Percentiles rank a stretch among this genome's conserved stretches.
Conservation (phyloP, 2,113 vertebrate species). For the Mus spicilegus region DNA sequence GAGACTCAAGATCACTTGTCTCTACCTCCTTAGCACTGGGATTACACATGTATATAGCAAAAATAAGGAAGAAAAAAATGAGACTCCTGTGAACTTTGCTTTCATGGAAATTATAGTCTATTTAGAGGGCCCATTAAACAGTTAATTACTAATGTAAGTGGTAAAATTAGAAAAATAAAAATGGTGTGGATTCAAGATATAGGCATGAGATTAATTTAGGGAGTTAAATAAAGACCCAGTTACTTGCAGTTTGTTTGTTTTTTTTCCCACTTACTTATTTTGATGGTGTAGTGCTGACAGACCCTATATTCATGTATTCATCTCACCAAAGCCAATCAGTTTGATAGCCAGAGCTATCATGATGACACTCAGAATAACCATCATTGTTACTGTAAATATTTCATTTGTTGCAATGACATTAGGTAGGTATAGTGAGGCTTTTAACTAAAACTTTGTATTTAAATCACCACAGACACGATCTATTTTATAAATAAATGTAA, state of each 20-base stretch:
- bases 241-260: not conserved
- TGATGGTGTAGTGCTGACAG: not conserved
- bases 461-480: not conserved
- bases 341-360: not conserved
- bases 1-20: not conserved
- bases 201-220: not conserved
- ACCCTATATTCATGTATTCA: not conserved
- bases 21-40: not conserved
- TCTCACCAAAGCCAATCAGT: not conserved
- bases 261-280: not conserved
- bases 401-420: too few relatives aligned
- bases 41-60: not conserved
- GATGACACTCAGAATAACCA: not conserved
- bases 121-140: not conserved
- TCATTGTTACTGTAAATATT: slow-evolving; percentile 17
- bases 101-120: not conserved
- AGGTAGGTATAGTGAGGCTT: not conserved
- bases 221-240: not conserved
- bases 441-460: slow-evolving; percentile 17
- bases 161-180: slow-evolving; percentile 37
- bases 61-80: not conserved
- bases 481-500: not conserved
- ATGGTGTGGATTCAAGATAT: not conserved
- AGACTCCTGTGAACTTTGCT: not conserved
- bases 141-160: not conserved